Base-by-base conservation (phyloP, 1,140 invertebrate genomes). In the Gryon sp. region DNA sequence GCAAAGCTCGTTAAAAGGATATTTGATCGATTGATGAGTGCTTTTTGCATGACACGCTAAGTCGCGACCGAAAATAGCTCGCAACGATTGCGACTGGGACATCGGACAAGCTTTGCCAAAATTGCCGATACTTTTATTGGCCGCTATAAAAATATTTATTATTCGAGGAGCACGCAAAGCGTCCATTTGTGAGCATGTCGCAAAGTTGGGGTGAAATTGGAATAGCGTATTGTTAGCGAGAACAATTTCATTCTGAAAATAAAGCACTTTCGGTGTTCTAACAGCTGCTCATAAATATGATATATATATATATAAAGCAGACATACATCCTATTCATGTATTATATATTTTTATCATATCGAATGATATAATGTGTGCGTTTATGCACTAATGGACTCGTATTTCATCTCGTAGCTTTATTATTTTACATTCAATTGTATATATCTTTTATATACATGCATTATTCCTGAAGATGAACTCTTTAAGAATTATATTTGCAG, bases 221-320 rank as follows among this genome's bases (percentile, higher is more conserved):
- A 9, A 20, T 50, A 26, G 60, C 30, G 68, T 43, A 55, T 78
- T 62, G 75, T 73, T 60, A 66, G 36, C 45, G 40, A 43, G 41
- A 66, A 22, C 48, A 68, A 62, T 65, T 69, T 68, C 66, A 38
- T 55, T 19, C 53, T 19, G 68, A 46, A 63, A 66, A 78, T 78
- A 72, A 78, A 78, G 68, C 46, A 65, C 68, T 72, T 78, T 65
- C 22, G 40, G 62, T 78, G 68, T 69, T 73, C 53, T 55, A 68
- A 70, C 68, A 78, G 62, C 55, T 78, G 75, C 68, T 78, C 75
- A 68, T 78, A 78, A 78, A 78, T 78, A 57, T 77, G 66, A 77
- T 62, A 62, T 73, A 68, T 68, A 65, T n/a, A n/a, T n/a, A n/a
- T n/a, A n/a, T n/a, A n/a, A n/a, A n/a, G n/a, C n/a, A 59, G 50